Evolutionary conservation across 2,888 invertebrate genomes (phyloP).

Genomic region (Melanargia galathea): DNA sequence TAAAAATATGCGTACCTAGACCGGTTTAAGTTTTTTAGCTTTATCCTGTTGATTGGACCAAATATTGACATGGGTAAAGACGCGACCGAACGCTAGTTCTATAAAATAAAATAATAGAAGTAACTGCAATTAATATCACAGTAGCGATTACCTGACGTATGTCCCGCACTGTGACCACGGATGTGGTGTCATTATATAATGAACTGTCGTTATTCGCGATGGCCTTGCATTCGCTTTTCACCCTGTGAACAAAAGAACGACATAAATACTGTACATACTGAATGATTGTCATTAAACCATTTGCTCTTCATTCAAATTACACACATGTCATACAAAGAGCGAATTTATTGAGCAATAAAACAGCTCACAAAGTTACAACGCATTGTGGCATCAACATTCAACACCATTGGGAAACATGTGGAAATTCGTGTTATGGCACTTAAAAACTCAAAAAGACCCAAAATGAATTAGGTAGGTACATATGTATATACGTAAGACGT

Average conservation of each 20-base stretch:
- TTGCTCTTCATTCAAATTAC: background rate
- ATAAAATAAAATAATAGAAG: background rate
- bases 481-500: no score
- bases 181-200: slow-evolving; percentile 57
- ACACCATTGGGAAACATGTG: no score
- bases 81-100: background rate
- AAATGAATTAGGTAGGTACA: no score
- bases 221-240: slow-evolving; percentile 76
- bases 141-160: slow-evolving; percentile 63
- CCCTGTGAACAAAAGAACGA: slow-evolving; percentile 54
- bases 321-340: no score
- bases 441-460: no score
- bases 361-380: no score
- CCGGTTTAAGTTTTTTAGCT: no score
- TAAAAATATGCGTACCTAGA: no score
- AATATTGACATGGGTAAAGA: background rate
- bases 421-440: no score
- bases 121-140: slow-evolving; percentile 4
- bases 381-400: no score
- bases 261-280: slow-evolving; percentile 14
- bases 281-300: background rate
- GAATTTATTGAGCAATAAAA: no score
- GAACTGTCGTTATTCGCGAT: slow-evolving; percentile 66
- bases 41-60: no score
- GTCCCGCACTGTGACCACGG: slow-evolving; percentile 55